Base-by-base conservation (phyloP, 1,140 invertebrate species). In the Drosophila watanabei region DNA sequence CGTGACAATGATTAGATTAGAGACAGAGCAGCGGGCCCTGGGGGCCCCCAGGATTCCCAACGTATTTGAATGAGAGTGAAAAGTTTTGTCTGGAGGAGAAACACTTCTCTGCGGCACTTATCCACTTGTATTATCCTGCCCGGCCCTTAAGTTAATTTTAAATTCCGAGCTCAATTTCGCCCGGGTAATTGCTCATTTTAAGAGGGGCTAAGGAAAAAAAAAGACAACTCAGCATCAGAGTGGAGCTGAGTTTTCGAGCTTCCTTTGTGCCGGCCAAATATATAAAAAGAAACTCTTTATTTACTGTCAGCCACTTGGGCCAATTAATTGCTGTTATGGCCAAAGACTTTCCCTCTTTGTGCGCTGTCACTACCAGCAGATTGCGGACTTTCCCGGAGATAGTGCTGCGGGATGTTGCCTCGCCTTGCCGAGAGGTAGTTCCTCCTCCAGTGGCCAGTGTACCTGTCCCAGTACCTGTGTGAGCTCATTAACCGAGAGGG, bases 1-100 rank as follows among this genome's bases (percentile, higher is more conserved):
- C 86, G 86, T 89, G 86, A 90, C 82, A 89, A 90, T 89, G 86
- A 90, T 89, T 89, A 75, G 86, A 89, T 89, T 90, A 85, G 66
- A 35, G 30, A 18, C 51, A 4, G 45, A 32, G 52, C 20, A 39
- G 52, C 9, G 46, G n/a, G 9, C 39, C 37, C 33, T 14, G 10
- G 20, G 20, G 33, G 43, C 35, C 20, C 2, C 35, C 3, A 16
- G 65, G 10, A 52, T 45, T 75, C 49, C 49, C 43, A 2, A 16
- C 20, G 33, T 32, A 72, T 73, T 73, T 37, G 35, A 35, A 51
- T 60, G 58, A 16, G 41, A 37, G 41, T 43, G 37, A 65, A 69
- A 52, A 45, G 46, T 69, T 54, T 30, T 28, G 18, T 4, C 32
- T 32, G 28, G 28, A 32, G 30, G 30, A 52, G 51, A 11, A 20